Percentiles rank a stretch among this genome's conserved stretches.
Evolutionary conservation across 2,888 invertebrate genomes (phyloP).

Genomic region (Nymphalis urticae): DNA sequence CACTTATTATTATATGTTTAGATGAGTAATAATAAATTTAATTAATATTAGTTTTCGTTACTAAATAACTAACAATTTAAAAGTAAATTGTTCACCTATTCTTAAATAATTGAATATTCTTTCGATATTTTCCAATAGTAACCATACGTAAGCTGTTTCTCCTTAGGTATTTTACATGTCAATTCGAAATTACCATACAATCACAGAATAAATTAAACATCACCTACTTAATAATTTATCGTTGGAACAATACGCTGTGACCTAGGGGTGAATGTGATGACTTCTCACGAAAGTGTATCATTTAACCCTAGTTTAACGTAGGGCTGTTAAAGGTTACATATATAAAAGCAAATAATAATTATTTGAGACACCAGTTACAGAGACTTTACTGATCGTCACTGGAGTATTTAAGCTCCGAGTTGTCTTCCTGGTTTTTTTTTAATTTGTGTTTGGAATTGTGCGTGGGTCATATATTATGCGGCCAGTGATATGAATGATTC

Average conservation of each 20-base stretch:
- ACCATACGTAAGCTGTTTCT: background rate
- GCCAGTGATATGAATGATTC: too few species aligned
- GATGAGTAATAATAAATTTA: too few species aligned
- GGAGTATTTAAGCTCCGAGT: background rate
- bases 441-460: too few species aligned
- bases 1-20: too few species aligned
- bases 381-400: slow-evolving; percentile 14
- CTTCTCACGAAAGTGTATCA: slow-evolving; percentile 71
- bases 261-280: slow-evolving; percentile 59
- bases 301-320: slow-evolving; percentile 70
- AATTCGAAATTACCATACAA: slow-evolving; percentile 45
- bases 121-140: too few species aligned
- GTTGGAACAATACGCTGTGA: slow-evolving; percentile 61
- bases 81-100: too few species aligned
- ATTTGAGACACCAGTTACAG: slow-evolving; percentile 56
- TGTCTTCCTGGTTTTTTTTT: background rate
- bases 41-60: too few species aligned
- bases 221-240: slow-evolving; percentile 53
- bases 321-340: slow-evolving; percentile 68
- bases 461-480: too few species aligned
- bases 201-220: slow-evolving; percentile 41
- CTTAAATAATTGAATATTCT: too few species aligned
- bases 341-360: slow-evolving; percentile 66
- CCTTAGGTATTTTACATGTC: slow-evolving; percentile 15
- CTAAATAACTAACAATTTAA: too few species aligned